Percentiles rank a stretch among this genome's conserved stretches.
phyloP scores from a whole-genome alignment of 2,888 invertebrate genomes.

The Trachelus troglodyta region DNA sequence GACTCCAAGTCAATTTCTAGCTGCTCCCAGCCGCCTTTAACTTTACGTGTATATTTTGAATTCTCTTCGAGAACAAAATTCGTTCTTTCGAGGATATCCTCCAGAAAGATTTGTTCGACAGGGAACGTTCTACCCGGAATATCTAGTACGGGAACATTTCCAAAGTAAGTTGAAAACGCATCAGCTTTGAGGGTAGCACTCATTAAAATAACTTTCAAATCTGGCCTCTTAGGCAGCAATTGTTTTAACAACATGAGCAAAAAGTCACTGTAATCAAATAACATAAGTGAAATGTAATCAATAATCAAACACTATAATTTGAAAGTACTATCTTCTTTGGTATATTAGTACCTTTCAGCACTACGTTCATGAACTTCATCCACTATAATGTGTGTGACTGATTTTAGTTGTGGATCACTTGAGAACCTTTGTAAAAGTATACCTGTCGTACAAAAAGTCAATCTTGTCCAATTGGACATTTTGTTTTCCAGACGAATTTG shows the following conservation, averaged over 20 bases:
- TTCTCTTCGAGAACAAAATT: constrained; percentile 74
- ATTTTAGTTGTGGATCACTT: constrained; percentile 78
- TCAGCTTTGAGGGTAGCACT: constrained; percentile 91
- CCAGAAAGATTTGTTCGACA: constrained; percentile 83
- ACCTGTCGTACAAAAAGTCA: constrained; percentile 94
- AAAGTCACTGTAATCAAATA: constrained; percentile 76
- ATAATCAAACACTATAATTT: neutral
- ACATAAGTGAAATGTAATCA: neutral
- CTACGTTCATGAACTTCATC: constrained; percentile 96
- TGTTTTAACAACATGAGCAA: constrained; percentile 85
- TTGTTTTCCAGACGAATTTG: constrained; percentile 85
- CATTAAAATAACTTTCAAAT: constrained; percentile 90
- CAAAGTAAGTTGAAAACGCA: constrained; percentile 87
- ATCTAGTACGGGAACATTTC: constrained; percentile 80
- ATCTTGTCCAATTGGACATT: constrained; percentile 79
- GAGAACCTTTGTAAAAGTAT: constrained; percentile 87
- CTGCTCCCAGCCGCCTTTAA: constrained; percentile 72
- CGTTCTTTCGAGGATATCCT: constrained; percentile 80
- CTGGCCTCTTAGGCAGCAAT: constrained; percentile 76
- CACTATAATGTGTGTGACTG: constrained; percentile 85
- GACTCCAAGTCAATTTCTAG: constrained; percentile 75
- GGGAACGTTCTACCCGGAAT: constrained; percentile 89
- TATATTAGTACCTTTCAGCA: constrained; percentile 75
- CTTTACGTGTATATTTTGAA: constrained; percentile 73
- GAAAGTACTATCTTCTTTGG: neutral